A percentile compares a stretch with the other conserved stretches of the same genome.
phyloP scores from a whole-genome alignment of 2,797 vertebrate species.

The Paratrypauchen microcephalus region DNA sequence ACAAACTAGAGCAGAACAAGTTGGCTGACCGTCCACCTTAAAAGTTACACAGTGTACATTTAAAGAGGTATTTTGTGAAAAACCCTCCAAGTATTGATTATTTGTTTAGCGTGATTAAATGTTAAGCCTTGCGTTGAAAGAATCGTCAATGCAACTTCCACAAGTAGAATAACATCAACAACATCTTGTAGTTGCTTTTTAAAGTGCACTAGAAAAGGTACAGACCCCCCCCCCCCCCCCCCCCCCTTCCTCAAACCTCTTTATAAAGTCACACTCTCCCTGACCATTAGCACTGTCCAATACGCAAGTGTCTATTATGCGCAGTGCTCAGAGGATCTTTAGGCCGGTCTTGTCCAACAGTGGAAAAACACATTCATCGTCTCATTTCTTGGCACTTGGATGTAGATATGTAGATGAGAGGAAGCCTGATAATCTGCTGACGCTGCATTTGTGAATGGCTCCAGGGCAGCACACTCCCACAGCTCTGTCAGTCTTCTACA shows the following conservation, averaged over 20 bases:
- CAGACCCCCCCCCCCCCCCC: background rate
- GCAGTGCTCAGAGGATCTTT: constrained; percentile 7
- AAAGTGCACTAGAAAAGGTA: background rate
- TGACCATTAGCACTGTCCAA: background rate
- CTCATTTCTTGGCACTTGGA: constrained; percentile 19
- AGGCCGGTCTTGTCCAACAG: constrained; percentile 18
- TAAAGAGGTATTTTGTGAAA: background rate
- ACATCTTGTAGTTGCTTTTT: background rate
- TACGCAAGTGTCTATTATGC: background rate
- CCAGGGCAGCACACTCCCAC: constrained; percentile 19
- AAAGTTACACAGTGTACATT: background rate
- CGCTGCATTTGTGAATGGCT: constrained; percentile 20
- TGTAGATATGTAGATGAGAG: constrained; percentile 20
- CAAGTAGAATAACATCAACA: background rate
- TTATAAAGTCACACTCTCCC: background rate
- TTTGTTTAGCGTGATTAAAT: background rate
- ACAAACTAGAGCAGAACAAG: background rate
- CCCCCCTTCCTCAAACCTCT: background rate
- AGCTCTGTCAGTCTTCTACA: constrained; percentile 21
- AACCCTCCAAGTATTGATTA: no score
- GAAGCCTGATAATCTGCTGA: constrained; percentile 34
- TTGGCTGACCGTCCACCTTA: background rate
- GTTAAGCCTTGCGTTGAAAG: background rate
- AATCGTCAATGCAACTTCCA: background rate
- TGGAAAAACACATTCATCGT: constrained; percentile 20